A percentile compares a stretch with the other conserved stretches of the same genome.
phyloP scores from a whole-genome alignment of 2,113 vertebrate genomes.

The Cyprinodon variegatus region DNA sequence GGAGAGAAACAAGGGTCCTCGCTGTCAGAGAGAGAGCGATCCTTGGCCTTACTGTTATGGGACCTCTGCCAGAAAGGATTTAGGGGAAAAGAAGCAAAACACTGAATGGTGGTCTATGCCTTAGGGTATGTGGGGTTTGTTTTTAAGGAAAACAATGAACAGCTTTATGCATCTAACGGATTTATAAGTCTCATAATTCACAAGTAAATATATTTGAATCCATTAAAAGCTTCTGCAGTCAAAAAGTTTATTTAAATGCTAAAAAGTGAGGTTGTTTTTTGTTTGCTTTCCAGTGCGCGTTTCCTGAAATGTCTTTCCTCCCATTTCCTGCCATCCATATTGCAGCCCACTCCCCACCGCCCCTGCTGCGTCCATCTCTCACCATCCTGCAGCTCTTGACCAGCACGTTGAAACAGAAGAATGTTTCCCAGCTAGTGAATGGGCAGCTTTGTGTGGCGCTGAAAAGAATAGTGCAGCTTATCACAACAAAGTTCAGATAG shows the following conservation, averaged over 20 bases:
- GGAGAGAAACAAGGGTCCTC: constrained; percentile 65
- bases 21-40: constrained; percentile 53
- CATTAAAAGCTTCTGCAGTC: background rate
- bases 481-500: constrained; percentile 24
- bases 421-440: constrained; percentile 61
- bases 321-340: constrained; percentile 66
- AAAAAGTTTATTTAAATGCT: background rate
- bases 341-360: background rate
- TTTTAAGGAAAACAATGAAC: constrained; percentile 43
- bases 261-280: constrained; percentile 12
- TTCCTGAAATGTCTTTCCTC: constrained; percentile 47
- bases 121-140: constrained; percentile 27
- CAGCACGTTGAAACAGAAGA: constrained; percentile 63
- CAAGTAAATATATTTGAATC: background rate
- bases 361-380: background rate
- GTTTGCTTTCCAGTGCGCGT: constrained; percentile 39
- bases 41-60: constrained; percentile 38
- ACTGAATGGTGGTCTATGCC: constrained; percentile 61
- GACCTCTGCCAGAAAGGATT: constrained; percentile 54
- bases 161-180: constrained; percentile 12
- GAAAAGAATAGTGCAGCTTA: constrained; percentile 24
- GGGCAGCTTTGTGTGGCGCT: constrained; percentile 64
- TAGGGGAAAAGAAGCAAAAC: constrained; percentile 37
- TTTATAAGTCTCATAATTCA: background rate
- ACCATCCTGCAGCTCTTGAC: constrained; percentile 27